Percentiles rank a stretch among this genome's conserved stretches.
Conservation (phyloP, 2,888 invertebrate genomes). For the Tipula lateralis region DNA sequence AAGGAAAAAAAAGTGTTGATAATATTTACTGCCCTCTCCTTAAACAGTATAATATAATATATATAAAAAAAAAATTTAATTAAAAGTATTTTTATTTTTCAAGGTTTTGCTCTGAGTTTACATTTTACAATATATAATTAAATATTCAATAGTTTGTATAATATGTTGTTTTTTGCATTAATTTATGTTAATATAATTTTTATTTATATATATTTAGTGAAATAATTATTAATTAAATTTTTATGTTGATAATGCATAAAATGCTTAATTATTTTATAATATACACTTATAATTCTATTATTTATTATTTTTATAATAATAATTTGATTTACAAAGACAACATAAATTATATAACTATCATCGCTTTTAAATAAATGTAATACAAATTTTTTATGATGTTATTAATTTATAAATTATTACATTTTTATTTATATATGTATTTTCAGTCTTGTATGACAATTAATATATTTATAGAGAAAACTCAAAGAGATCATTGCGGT, state of each 20-base stretch:
- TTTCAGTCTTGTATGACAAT: conserved; percentile 14
- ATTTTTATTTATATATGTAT: not conserved
- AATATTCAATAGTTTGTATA: not conserved
- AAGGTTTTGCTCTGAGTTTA: conserved; percentile 8
- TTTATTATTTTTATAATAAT: not conserved
- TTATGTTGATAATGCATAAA: not conserved
- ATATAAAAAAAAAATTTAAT: not conserved
- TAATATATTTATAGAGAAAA: not conserved
- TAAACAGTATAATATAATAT: not conserved
- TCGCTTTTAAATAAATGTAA: not conserved
- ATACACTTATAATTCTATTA: not conserved
- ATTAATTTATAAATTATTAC: not conserved
- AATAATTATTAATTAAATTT: not conserved
- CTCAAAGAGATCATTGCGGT: not conserved
- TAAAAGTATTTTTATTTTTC: not conserved
- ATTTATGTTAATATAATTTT: not conserved
- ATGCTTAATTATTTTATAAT: not conserved
- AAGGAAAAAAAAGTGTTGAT: not conserved
- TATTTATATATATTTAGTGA: not conserved
- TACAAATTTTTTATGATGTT: not conserved
- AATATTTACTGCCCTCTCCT: not conserved
- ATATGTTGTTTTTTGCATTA: not conserved
- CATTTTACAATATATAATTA: not conserved
- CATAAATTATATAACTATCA: not conserved
- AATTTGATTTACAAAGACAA: not conserved